phyloP scores from a whole-genome alignment of 2,888 invertebrate species.

The Halictus ligatus region DNA sequence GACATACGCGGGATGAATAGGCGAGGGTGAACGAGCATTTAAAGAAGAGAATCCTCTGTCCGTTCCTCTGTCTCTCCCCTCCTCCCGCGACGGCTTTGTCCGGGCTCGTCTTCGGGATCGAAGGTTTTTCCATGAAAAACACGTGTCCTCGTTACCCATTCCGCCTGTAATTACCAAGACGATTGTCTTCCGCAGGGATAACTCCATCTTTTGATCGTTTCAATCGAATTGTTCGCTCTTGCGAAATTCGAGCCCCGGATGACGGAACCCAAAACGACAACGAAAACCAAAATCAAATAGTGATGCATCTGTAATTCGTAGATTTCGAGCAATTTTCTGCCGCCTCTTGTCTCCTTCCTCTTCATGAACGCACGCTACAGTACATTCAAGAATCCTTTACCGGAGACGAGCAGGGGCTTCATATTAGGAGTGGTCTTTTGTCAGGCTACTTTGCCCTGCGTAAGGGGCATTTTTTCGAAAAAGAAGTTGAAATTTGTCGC shows the following conservation, averaged over 20 bases:
- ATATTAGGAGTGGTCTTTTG: too few relatives aligned
- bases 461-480: not conserved
- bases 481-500: not conserved
- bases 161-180: constrained; percentile 42
- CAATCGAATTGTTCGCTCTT: not conserved
- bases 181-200: not conserved
- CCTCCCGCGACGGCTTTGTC: constrained; percentile 37
- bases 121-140: constrained; percentile 55
- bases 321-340: too few relatives aligned
- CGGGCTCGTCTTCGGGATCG: constrained; percentile 49
- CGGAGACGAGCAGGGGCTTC: too few relatives aligned
- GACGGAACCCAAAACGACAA: not conserved
- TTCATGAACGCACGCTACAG: too few relatives aligned
- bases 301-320: not conserved
- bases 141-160: constrained; percentile 49
- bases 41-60: constrained; percentile 65
- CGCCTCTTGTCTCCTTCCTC: too few relatives aligned
- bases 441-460: not conserved
- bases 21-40: constrained; percentile 69
- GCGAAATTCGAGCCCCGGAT: not conserved
- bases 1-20: constrained; percentile 69
- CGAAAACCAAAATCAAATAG: not conserved
- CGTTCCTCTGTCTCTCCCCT: constrained; percentile 31
- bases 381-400: too few relatives aligned
- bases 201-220: not conserved